Percentiles rank a stretch among this genome's conserved stretches.
phyloP scores from a whole-genome alignment of 1,140 invertebrate genomes.

The Drosophila bocki region DNA sequence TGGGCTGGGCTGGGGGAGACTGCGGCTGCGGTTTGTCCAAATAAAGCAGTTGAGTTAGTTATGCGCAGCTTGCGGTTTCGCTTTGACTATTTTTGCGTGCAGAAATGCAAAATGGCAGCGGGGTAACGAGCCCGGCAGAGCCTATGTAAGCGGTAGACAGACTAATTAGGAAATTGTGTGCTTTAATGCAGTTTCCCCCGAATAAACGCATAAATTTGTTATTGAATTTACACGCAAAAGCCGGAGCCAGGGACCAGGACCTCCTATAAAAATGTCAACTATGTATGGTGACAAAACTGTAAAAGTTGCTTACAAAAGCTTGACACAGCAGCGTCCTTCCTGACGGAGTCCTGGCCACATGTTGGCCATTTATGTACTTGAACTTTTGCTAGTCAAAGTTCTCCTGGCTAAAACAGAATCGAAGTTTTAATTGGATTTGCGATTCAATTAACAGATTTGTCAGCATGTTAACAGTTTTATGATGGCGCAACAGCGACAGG shows the following conservation, averaged over 20 bases:
- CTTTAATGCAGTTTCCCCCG: conserved; percentile 60
- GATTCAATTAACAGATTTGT: conserved; percentile 85
- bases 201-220: conserved; percentile 58
- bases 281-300: conserved; percentile 13
- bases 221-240: conserved; percentile 62
- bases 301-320: conserved; percentile 41
- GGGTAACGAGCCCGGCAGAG: conserved; percentile 3
- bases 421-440: conserved; percentile 85
- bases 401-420: conserved; percentile 56
- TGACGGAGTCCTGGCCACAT: conserved; percentile 53
- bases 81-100: conserved; percentile 80
- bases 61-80: conserved; percentile 79
- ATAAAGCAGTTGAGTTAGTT: conserved; percentile 81
- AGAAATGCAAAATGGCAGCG: conserved; percentile 19
- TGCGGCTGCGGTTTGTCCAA: conserved; percentile 64
- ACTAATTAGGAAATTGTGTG: conserved; percentile 76
- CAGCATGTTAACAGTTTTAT: conserved; percentile 79
- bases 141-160: conserved; percentile 58
- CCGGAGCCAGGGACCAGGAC: not conserved
- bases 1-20: not conserved
- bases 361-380: conserved; percentile 75
- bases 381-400: conserved; percentile 66
- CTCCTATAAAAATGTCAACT: not conserved
- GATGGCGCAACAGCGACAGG: conserved; percentile 46
- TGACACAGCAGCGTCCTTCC: conserved; percentile 31